Conservation (phyloP, 2,888 invertebrate genomes). For the Protodeltote pygarga region DNA sequence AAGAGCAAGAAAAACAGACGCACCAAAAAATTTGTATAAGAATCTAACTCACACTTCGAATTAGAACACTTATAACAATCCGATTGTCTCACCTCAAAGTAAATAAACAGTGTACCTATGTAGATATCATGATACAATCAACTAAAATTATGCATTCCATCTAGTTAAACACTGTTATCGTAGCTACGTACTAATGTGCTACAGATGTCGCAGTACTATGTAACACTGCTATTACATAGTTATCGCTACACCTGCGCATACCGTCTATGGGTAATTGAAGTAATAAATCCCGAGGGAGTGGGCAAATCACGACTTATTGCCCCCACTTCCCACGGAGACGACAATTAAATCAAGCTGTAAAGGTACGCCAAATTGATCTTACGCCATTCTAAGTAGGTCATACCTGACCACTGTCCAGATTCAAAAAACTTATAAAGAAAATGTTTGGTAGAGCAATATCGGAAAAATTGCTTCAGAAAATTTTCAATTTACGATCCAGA, state of each 20-base stretch:
- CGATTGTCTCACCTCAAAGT: slow-evolving; percentile 4
- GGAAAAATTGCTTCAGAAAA: slow-evolving; percentile 1
- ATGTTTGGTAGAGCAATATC: slow-evolving; percentile 4
- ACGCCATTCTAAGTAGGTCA: slow-evolving; percentile 44
- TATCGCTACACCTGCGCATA: slow-evolving; percentile 46
- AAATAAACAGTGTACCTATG: slow-evolving; percentile 23
- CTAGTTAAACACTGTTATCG: slow-evolving; percentile 44
- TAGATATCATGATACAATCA: slow-evolving; percentile 42
- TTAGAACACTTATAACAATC: slow-evolving; percentile 1
- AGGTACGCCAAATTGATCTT: slow-evolving; percentile 51
- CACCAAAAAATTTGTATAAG: no score
- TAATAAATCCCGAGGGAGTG: slow-evolving; percentile 62
- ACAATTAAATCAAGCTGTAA: slow-evolving; percentile 67
- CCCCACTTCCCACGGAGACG: slow-evolving; percentile 53
- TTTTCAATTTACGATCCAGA: slow-evolving; percentile 13
- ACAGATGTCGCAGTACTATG: slow-evolving; percentile 26
- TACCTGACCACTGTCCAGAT: slow-evolving; percentile 46
- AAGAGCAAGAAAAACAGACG: no score
- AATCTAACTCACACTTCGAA: no score
- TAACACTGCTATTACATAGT: slow-evolving; percentile 44
- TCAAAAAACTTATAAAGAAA: slow-evolving; percentile 19
- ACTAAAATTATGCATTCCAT: slow-evolving; percentile 45
- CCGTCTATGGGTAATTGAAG: slow-evolving; percentile 56
- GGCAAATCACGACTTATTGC: slow-evolving; percentile 67
- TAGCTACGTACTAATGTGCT: slow-evolving; percentile 23